Percentiles rank a stretch among this genome's conserved stretches.
Conservation (phyloP, 2,888 invertebrate genomes). For the Euspilapteryx auroguttella region DNA sequence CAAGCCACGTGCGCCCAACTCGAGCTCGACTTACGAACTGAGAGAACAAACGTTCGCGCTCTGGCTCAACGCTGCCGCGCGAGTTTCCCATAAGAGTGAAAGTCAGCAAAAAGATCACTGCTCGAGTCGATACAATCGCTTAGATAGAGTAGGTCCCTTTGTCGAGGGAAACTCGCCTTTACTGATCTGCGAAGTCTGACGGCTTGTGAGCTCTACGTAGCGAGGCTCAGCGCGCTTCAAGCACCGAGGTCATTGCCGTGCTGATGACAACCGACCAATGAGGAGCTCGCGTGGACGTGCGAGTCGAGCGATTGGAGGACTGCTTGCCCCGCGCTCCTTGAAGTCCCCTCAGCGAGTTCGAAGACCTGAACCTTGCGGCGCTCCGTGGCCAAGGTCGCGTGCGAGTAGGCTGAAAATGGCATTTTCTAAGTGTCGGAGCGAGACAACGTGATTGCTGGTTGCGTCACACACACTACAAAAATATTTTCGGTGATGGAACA, state of each 20-base stretch:
- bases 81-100: constrained; percentile 58
- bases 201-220: constrained; percentile 47
- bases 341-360: constrained; percentile 63
- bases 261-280: constrained; percentile 46
- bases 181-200: constrained; percentile 50
- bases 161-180: constrained; percentile 53
- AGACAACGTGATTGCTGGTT: constrained; percentile 38
- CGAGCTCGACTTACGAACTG: constrained; percentile 64
- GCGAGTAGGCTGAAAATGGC: constrained; percentile 47
- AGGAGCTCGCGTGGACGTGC: constrained; percentile 44
- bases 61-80: constrained; percentile 34
- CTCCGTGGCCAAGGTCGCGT: constrained; percentile 78
- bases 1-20: constrained; percentile 46
- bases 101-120: constrained; percentile 61
- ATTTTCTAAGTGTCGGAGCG: constrained; percentile 29
- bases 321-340: constrained; percentile 34
- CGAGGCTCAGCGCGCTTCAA: constrained; percentile 77
- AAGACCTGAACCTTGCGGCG: constrained; percentile 86
- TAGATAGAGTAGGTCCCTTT: constrained; percentile 24
- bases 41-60: constrained; percentile 46
- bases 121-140: constrained; percentile 55
- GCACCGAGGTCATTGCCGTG: constrained; percentile 85
- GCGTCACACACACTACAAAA: constrained; percentile 60
- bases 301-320: constrained; percentile 47
- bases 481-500: constrained; percentile 61